Conservation (phyloP, 2,113 vertebrate species). For the Cyanoderma ruficeps region DNA sequence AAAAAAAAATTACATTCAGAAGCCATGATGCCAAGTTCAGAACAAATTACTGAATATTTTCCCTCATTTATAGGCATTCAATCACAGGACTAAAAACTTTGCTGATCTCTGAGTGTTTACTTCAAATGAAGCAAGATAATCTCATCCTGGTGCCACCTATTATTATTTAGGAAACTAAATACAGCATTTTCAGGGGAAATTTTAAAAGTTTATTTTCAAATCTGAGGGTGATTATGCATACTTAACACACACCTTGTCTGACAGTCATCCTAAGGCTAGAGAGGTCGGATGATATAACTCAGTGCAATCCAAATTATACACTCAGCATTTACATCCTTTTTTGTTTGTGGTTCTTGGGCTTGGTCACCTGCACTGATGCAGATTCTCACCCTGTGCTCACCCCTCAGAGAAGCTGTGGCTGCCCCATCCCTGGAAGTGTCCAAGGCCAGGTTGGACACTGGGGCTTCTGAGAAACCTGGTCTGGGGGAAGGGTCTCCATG, state of each 20-base stretch:
- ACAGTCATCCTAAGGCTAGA: not conserved
- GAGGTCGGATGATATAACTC: not conserved
- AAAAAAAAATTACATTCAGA: not conserved
- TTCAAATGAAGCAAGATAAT: not conserved
- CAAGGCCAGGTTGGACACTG: not conserved
- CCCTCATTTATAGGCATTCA: not conserved
- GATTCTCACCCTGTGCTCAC: not conserved
- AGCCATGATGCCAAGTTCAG: not conserved
- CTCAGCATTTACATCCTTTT: not conserved
- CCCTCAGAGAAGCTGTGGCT: not conserved
- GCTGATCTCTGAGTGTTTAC: not conserved
- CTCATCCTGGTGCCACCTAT: not conserved
- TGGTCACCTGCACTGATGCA: not conserved
- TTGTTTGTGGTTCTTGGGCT: not conserved
- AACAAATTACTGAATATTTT: not conserved
- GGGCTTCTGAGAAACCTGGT: not conserved
- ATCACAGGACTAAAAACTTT: not conserved
- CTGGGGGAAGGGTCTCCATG: not conserved
- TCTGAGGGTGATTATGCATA: not conserved
- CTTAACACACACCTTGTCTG: not conserved
- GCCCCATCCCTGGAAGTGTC: not conserved
- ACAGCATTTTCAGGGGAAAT: not conserved
- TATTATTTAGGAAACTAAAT: not conserved
- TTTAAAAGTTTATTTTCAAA: not conserved
- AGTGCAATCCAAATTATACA: not conserved